A percentile compares a stretch with the other conserved stretches of the same genome.
These are phyloP conservation scores for Hyles vespertilio DNA, from an alignment of 1,140 invertebrate species.

Conservation along the genomic window DNA sequence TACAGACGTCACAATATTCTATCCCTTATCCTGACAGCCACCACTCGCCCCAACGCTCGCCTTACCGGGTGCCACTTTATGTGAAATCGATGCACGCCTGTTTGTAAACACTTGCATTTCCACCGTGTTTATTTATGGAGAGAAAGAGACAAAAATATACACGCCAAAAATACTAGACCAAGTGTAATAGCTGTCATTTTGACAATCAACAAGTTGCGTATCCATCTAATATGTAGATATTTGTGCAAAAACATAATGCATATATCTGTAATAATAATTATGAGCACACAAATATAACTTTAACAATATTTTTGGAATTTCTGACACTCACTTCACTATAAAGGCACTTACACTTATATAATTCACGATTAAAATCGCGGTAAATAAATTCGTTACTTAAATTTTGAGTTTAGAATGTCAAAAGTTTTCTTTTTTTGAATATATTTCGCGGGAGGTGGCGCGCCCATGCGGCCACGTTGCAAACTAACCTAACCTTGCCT, in stretches of 20 bases:
- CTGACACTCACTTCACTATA: no score
- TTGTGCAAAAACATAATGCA: not conserved
- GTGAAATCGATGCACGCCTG: conserved; percentile 71
- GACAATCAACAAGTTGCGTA: conserved; percentile 25
- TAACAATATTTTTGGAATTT: no score
- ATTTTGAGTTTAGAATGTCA: no score
- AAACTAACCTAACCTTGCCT: conserved; percentile 64
- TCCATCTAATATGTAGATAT: not conserved
- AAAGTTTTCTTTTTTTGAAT: conserved; percentile 13
- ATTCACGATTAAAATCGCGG: no score
- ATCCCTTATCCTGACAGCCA: conserved; percentile 16
- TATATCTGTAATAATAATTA: not conserved
- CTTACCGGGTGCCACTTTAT: conserved; percentile 50
- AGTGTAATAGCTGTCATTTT: not conserved
- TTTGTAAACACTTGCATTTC: conserved; percentile 65
- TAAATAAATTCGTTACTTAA: no score
- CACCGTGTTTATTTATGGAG: not conserved
- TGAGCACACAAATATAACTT: not conserved
- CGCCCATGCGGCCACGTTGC: conserved; percentile 56
- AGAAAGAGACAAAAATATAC: not conserved
- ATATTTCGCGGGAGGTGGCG: conserved; percentile 44
- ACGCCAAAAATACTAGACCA: not conserved
- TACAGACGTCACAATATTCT: no score
- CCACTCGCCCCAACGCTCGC: conserved; percentile 10
- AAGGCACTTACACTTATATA: conserved; percentile 1